Percentiles rank a stretch among this genome's conserved stretches.
Evolutionary conservation across 2,113 vertebrate species (phyloP).

Genomic region (Saguinus imperator): DNA sequence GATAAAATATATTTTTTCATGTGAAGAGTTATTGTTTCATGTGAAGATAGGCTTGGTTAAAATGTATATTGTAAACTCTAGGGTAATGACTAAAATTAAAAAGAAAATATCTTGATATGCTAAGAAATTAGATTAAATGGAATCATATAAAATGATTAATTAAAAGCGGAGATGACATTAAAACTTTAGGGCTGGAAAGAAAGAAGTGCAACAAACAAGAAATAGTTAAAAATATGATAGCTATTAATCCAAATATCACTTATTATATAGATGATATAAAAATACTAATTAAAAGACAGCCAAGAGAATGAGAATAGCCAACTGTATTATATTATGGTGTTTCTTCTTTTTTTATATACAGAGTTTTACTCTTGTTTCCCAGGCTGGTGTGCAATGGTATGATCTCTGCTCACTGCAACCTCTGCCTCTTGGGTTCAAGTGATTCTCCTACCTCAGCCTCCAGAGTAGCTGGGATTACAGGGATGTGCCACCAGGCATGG

Average conservation of each 20-base stretch:
- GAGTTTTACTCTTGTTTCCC: too few relatives aligned
- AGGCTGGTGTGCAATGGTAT: too few relatives aligned
- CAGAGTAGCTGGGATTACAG: too few relatives aligned
- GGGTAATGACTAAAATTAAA: background rate
- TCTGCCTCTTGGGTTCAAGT: too few relatives aligned
- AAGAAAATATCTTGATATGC: background rate
- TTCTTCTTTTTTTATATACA: background rate
- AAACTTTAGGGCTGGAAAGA: background rate
- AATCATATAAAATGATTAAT: background rate
- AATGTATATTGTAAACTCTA: background rate
- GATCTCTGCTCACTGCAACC: too few relatives aligned
- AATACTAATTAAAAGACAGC: background rate
- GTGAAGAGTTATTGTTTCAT: background rate
- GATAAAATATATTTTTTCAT: background rate
- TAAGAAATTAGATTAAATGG: background rate
- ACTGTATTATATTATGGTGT: background rate
- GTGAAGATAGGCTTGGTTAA: background rate
- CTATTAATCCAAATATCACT: background rate
- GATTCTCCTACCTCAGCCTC: too few relatives aligned
- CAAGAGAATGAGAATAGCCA: background rate
- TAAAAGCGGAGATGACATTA: background rate
- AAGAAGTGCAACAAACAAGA: background rate
- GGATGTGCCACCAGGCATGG: too few relatives aligned
- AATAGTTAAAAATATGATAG: background rate
- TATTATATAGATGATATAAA: background rate